Percentiles rank a stretch among this genome's conserved stretches.
These are phyloP conservation scores for Hecatera dysodea DNA, from an alignment of 2,888 invertebrate genomes.

Conservation along the genomic window DNA sequence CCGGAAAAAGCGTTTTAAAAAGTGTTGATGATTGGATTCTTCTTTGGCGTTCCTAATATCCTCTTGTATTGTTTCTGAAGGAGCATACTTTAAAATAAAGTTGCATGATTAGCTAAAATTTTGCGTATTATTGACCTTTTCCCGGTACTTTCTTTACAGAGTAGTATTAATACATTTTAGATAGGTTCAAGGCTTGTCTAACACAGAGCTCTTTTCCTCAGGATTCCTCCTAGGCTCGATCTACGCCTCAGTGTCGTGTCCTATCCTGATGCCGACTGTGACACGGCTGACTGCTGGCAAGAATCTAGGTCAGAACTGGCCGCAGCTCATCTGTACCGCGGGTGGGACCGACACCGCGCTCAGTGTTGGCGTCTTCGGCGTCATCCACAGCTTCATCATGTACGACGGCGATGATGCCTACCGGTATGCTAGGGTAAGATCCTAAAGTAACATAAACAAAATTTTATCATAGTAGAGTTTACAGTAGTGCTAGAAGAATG, in stretches of 20 bases:
- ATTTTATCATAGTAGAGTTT: neutral
- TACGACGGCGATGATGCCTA: conserved; percentile 76
- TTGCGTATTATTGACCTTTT: too few species aligned
- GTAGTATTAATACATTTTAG: too few species aligned
- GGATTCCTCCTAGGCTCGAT: conserved; percentile 83
- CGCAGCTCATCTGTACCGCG: conserved; percentile 83
- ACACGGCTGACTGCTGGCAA: conserved; percentile 69
- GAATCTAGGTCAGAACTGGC: conserved; percentile 78
- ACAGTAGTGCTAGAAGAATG: neutral
- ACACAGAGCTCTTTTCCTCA: conserved; percentile 54
- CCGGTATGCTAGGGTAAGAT: conserved; percentile 79
- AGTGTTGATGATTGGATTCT: too few species aligned
- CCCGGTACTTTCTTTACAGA: too few species aligned
- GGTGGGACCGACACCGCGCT: conserved; percentile 85
- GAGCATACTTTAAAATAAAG: too few species aligned
- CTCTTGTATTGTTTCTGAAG: too few species aligned
- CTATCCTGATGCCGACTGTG: conserved; percentile 84
- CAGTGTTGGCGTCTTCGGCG: conserved; percentile 85
- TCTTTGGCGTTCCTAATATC: too few species aligned
- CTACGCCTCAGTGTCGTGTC: conserved; percentile 85
- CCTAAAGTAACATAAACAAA: neutral
- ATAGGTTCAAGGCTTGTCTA: neutral
- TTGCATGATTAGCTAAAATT: too few species aligned
- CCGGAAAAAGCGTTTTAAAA: too few species aligned
- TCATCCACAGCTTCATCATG: conserved; percentile 81